These are phyloP conservation scores for Diarsia rubi DNA, from an alignment of 2,888 invertebrate species.

Conservation along the genomic window DNA sequence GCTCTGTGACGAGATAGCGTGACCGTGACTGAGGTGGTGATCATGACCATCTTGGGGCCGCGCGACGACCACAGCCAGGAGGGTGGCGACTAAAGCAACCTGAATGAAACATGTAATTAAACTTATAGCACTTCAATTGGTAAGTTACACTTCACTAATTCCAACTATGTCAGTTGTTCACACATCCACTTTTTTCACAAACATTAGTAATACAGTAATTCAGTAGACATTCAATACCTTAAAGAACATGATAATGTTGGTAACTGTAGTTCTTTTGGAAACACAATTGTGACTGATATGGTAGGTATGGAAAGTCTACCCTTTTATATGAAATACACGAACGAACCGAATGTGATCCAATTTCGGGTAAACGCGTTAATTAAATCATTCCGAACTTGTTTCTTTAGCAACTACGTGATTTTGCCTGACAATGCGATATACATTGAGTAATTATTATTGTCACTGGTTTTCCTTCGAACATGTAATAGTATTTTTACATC, in stretches of 20 bases:
- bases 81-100: conserved; percentile 30
- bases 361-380: conserved; percentile 6
- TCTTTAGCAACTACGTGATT: conserved; percentile 1
- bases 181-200: neutral
- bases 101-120: conserved; percentile 4
- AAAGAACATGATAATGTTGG: conserved; percentile 34
- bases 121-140: neutral
- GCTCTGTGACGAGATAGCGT: conserved; percentile 72
- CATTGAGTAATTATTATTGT: conserved; percentile 18
- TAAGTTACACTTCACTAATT: conserved; percentile 1
- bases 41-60: conserved; percentile 54
- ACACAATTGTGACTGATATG: conserved; percentile 33
- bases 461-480: conserved; percentile 8
- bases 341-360: conserved; percentile 1
- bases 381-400: conserved; percentile 32
- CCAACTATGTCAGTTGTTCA: neutral
- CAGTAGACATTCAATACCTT: conserved; percentile 25
- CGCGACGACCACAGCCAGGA: conserved; percentile 45
- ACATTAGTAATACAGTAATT: neutral
- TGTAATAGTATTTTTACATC: neutral
- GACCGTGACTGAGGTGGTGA: conserved; percentile 70
- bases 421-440: neutral
- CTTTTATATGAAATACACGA: conserved; percentile 42
- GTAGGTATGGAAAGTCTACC: neutral
- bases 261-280: neutral